Evolutionary conservation across 2,113 vertebrate genomes (phyloP).

Genomic region (Chelonoidis abingdonii): DNA sequence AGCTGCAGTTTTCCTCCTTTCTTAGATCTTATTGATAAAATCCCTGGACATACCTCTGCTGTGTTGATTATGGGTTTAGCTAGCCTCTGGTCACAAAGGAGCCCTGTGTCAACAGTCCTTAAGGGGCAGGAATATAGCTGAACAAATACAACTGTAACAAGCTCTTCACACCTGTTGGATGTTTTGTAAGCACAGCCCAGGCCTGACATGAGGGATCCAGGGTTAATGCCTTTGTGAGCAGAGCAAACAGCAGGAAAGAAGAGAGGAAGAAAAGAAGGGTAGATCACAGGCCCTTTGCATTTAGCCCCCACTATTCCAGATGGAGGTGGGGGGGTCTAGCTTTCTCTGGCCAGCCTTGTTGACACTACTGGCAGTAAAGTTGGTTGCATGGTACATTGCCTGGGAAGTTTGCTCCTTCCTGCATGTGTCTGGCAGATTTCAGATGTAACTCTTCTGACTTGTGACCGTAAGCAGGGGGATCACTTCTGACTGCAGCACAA

Average conservation of each 20-base stretch:
- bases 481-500: neutral
- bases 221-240: neutral
- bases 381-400: neutral
- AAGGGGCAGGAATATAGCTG: neutral
- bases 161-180: slow-evolving; percentile 48
- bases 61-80: slow-evolving; percentile 25
- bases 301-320: neutral
- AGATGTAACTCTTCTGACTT: neutral
- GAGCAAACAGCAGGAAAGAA: neutral
- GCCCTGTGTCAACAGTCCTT: slow-evolving; percentile 19
- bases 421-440: neutral
- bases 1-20: neutral
- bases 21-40: slow-evolving; percentile 11
- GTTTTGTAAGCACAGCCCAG: fast-evolving
- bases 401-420: neutral
- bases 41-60: neutral
- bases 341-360: neutral
- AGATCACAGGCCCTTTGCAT: neutral
- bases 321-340: neutral
- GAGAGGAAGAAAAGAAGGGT: neutral
- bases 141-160: slow-evolving; percentile 17
- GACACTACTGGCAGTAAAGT: neutral
- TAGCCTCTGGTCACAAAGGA: neutral
- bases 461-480: neutral
- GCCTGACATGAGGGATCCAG: fast-evolving